These are phyloP conservation scores for Dolomedes plantarius DNA, from an alignment of 2,888 invertebrate species.

Conservation along the genomic window DNA sequence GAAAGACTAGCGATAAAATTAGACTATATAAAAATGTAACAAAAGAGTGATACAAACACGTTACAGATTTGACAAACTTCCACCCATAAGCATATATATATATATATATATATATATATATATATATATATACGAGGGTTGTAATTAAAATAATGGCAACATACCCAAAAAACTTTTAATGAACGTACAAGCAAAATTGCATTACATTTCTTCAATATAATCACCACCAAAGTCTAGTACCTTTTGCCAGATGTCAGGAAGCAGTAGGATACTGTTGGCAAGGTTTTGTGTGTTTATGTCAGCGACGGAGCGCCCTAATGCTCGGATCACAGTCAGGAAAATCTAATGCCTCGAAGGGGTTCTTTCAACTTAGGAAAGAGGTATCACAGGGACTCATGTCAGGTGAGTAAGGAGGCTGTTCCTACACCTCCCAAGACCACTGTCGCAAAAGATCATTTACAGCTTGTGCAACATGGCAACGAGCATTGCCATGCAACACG, in stretches of 20 bases:
- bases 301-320: constrained; percentile 6
- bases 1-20: too few species aligned
- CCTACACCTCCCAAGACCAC: neutral
- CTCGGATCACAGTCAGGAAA: constrained; percentile 14
- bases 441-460: neutral
- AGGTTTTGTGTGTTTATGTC: constrained; percentile 32
- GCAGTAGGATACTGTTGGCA: constrained; percentile 16
- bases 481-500: neutral
- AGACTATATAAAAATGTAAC: too few species aligned
- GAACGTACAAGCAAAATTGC: constrained; percentile 9
- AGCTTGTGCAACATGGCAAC: neutral
- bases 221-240: constrained; percentile 2
- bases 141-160: too few species aligned
- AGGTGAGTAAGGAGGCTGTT: neutral
- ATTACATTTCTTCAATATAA: constrained; percentile 5
- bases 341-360: constrained; percentile 12
- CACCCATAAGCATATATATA: too few species aligned
- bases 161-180: neutral
- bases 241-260: constrained; percentile 4
- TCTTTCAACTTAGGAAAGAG: constrained; percentile 19
- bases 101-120: too few species aligned
- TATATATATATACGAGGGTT: too few species aligned
- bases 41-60: too few species aligned
- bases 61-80: too few species aligned
- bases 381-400: too few species aligned